A percentile compares a stretch with the other conserved stretches of the same genome.
Conservation (phyloP, 2,113 vertebrate species). For the Macrotus californicus region DNA sequence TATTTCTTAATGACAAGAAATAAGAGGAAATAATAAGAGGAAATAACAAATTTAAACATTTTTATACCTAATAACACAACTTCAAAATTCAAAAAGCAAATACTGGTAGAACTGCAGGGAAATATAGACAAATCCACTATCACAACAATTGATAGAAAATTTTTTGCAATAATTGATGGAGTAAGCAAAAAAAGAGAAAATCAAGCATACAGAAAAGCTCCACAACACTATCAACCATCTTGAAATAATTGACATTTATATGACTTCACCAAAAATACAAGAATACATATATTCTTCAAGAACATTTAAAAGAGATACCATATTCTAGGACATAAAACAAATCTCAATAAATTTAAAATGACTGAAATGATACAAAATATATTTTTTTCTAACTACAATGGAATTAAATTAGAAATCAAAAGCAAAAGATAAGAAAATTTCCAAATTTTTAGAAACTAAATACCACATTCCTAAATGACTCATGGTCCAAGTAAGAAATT, state of each 20-base stretch:
- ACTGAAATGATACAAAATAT: not conserved
- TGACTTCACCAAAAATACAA: not conserved
- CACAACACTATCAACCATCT: not conserved
- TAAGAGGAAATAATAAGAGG: not conserved
- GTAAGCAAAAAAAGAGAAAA: not conserved
- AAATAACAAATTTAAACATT: not conserved
- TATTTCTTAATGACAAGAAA: no score
- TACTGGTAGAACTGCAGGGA: not conserved
- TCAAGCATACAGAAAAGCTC: not conserved
- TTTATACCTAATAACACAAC: not conserved
- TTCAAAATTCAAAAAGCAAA: not conserved
- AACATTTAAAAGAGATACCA: not conserved
- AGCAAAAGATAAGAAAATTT: not conserved
- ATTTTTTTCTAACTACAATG: not conserved
- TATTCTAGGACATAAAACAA: not conserved
- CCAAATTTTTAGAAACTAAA: not conserved
- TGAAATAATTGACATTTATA: not conserved
- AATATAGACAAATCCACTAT: not conserved
- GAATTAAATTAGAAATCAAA: constrained; percentile 12
- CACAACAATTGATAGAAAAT: not conserved
- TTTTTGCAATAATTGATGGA: not conserved
- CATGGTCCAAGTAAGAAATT: not conserved
- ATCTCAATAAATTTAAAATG: not conserved
- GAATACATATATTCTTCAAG: not conserved
- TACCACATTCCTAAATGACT: not conserved